These are phyloP conservation scores for Microhierax caerulescens DNA, from an alignment of 2,797 vertebrate species.

Conservation along the genomic window DNA sequence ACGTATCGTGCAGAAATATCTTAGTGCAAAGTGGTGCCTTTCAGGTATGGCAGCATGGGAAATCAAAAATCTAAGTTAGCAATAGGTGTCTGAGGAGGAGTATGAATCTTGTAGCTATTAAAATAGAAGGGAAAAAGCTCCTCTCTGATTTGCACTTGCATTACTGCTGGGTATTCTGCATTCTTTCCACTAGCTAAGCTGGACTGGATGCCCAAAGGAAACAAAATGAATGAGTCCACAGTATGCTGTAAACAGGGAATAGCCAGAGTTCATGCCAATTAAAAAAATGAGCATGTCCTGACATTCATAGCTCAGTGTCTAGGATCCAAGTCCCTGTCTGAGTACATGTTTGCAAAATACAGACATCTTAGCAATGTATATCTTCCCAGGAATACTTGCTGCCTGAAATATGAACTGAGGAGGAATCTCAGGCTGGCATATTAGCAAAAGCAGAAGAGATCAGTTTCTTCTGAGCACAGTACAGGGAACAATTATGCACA, in stretches of 20 bases:
- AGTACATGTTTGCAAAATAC: neutral
- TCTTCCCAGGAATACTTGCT: neutral
- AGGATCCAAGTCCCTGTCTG: neutral
- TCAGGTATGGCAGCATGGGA: neutral
- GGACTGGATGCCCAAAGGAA: neutral
- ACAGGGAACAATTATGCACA: constrained; percentile 16
- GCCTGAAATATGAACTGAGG: neutral
- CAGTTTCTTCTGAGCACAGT: neutral
- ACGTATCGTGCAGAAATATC: neutral
- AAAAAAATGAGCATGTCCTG: neutral
- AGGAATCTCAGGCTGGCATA: neutral
- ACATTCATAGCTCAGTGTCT: neutral
- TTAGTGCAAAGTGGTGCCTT: neutral
- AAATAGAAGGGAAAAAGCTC: neutral
- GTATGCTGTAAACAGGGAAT: neutral
- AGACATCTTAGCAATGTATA: neutral
- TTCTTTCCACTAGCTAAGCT: neutral
- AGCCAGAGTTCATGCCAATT: neutral
- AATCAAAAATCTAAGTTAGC: constrained; percentile 24
- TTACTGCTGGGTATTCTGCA: constrained; percentile 3
- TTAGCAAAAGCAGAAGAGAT: constrained; percentile 21
- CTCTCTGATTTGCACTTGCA: neutral
- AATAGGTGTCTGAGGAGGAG: neutral
- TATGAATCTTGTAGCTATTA: neutral
- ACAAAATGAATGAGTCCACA: neutral